Evolutionary conservation across 1,140 invertebrate genomes (phyloP).

Genomic region (Cardiocondyla obscurior): DNA sequence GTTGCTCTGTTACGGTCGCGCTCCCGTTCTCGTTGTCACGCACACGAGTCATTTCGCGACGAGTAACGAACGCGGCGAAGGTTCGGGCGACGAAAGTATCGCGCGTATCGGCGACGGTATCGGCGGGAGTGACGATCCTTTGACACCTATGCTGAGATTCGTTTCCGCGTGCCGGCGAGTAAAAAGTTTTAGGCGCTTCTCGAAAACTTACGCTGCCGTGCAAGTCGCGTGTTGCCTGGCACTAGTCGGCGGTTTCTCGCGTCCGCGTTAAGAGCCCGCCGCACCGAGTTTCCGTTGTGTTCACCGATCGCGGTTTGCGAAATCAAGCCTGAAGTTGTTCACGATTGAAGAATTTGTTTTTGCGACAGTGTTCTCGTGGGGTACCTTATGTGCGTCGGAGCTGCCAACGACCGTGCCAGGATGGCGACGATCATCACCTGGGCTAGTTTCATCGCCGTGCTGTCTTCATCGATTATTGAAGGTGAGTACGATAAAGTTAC

Average conservation of each 20-base stretch:
- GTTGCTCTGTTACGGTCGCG: conserved; percentile 63
- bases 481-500: conserved; percentile 58
- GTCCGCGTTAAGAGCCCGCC: too few species aligned
- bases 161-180: too few species aligned
- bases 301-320: conserved; percentile 1
- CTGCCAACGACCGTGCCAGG: conserved; percentile 45
- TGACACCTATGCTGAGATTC: too few species aligned
- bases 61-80: neutral
- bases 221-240: too few species aligned
- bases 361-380: conserved; percentile 59
- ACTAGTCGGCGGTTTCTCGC: too few species aligned
- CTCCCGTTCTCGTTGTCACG: conserved; percentile 55
- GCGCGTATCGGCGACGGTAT: conserved; percentile 19
- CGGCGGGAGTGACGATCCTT: too few species aligned
- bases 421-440: conserved; percentile 63
- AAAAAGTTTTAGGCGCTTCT: too few species aligned
- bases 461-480: conserved; percentile 63
- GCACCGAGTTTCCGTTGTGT: neutral
- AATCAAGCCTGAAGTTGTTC: neutral
- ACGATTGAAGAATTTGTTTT: conserved; percentile 2
- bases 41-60: conserved; percentile 35
- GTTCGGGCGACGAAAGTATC: neutral
- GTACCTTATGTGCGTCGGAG: conserved; percentile 62
- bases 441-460: conserved; percentile 65
- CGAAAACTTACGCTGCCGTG: too few species aligned